Percentiles rank a stretch among this genome's conserved stretches.
Evolutionary conservation across 2,888 invertebrate species (phyloP).

Genomic region (Polydesmus complanatus): DNA sequence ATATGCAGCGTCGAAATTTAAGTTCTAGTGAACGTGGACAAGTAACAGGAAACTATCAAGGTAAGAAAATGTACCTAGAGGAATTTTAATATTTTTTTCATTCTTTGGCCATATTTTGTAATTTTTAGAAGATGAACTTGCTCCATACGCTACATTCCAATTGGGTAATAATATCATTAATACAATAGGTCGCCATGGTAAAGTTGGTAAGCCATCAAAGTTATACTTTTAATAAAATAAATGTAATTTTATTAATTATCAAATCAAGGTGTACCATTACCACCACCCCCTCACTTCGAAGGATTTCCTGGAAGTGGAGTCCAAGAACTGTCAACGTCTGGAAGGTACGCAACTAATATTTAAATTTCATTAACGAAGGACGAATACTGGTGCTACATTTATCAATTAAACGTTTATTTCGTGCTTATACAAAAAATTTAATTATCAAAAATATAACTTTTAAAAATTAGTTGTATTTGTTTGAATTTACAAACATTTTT

Average conservation of each 20-base stretch:
- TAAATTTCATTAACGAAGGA: too few species aligned
- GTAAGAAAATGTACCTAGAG: too few species aligned
- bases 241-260: not conserved
- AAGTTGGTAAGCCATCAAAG: not conserved
- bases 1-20: slow-evolving; percentile 4
- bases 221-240: not conserved
- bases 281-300: not conserved
- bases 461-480: too few species aligned
- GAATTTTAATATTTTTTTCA: too few species aligned
- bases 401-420: too few species aligned
- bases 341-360: too few species aligned
- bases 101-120: not conserved
- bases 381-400: too few species aligned
- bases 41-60: too few species aligned
- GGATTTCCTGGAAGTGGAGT: not conserved
- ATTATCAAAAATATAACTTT: too few species aligned
- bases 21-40: not conserved
- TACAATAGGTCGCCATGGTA: not conserved
- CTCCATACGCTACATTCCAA: not conserved
- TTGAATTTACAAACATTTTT: too few species aligned
- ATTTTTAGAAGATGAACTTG: not conserved
- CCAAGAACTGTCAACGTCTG: not conserved
- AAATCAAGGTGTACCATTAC: not conserved
- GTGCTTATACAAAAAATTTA: too few species aligned
- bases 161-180: not conserved